A percentile compares a stretch with the other conserved stretches of the same genome.
These are phyloP conservation scores for Spongilla lacustris DNA, from an alignment of 37 sponge, comb jelly and placozoan species.

Conservation along the genomic window DNA sequence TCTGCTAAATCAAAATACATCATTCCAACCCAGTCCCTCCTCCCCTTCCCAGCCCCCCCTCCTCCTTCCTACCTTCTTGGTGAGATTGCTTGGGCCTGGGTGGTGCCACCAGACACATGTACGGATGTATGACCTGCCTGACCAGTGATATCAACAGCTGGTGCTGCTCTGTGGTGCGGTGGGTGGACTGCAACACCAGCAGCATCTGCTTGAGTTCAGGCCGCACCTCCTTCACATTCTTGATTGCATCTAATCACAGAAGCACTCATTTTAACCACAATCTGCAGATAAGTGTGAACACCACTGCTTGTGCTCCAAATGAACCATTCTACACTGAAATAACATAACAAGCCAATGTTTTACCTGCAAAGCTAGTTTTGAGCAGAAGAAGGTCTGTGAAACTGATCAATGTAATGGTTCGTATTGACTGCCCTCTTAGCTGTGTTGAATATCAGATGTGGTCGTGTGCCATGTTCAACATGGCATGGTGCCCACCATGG, in stretches of 20 bases:
- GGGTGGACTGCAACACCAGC: slow-evolving; percentile 77
- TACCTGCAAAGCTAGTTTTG: slow-evolving; percentile 64
- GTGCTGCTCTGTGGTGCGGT: slow-evolving; percentile 37
- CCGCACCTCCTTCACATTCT: slow-evolving; percentile 10
- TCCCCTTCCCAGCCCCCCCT: not conserved
- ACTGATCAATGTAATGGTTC: slow-evolving; percentile 66
- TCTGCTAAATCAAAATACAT: too few relatives aligned
- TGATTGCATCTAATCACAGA: slow-evolving; percentile 40
- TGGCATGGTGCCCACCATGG: not conserved
- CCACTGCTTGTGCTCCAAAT: too few relatives aligned
- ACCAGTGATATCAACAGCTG: slow-evolving; percentile 36
- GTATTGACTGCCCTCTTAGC: slow-evolving; percentile 50
- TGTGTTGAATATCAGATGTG: not conserved
- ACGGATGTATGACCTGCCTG: slow-evolving; percentile 52
- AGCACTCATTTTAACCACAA: not conserved
- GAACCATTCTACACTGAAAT: too few relatives aligned
- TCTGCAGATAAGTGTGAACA: too few relatives aligned
- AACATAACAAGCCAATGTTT: too few relatives aligned
- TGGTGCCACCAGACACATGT: slow-evolving; percentile 46
- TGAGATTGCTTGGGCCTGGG: not conserved
- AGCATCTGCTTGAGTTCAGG: slow-evolving; percentile 83
- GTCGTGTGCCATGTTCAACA: not conserved
- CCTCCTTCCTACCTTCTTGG: not conserved
- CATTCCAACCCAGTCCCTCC: too few relatives aligned
- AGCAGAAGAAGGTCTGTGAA: slow-evolving; percentile 79